phyloP scores from a whole-genome alignment of 1,140 invertebrate genomes.

The Vanessa atalanta region DNA sequence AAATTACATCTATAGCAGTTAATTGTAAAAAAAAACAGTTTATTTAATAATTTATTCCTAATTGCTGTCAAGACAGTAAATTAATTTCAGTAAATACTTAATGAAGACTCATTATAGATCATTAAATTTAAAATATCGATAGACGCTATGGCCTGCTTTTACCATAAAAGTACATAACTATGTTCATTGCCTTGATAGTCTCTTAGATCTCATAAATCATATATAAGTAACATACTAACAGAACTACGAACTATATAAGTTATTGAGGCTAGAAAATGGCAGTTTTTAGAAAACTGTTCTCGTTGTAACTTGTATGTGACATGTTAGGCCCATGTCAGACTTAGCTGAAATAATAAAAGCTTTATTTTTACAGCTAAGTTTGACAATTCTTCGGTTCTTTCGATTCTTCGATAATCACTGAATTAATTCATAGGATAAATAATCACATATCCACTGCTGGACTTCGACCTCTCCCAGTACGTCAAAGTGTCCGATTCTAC shows the following conservation, averaged over 20 bases:
- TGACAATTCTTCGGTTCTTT: too few species aligned
- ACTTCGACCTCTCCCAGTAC: too few species aligned
- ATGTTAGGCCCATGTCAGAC: not conserved
- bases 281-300: slow-evolving; percentile 3
- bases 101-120: slow-evolving; percentile 2
- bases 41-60: not conserved
- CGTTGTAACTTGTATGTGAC: not conserved
- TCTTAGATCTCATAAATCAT: slow-evolving; percentile 5
- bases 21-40: too few species aligned
- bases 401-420: too few species aligned
- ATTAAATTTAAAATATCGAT: not conserved
- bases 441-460: too few species aligned
- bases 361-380: too few species aligned
- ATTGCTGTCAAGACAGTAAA: not conserved
- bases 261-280: slow-evolving; percentile 7
- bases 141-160: not conserved
- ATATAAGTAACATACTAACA: not conserved
- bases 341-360: not conserved
- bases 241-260: slow-evolving; percentile 2
- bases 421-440: too few species aligned
- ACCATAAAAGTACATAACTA: slow-evolving; percentile 8
- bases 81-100: not conserved
- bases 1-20: too few species aligned
- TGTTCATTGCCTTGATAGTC: slow-evolving; percentile 2
- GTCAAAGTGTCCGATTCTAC: too few species aligned